Evolutionary conservation across 2,113 vertebrate species (phyloP), one percentile per base, ranked within the genome.

Genomic region (Strigops habroptila): DNA sequence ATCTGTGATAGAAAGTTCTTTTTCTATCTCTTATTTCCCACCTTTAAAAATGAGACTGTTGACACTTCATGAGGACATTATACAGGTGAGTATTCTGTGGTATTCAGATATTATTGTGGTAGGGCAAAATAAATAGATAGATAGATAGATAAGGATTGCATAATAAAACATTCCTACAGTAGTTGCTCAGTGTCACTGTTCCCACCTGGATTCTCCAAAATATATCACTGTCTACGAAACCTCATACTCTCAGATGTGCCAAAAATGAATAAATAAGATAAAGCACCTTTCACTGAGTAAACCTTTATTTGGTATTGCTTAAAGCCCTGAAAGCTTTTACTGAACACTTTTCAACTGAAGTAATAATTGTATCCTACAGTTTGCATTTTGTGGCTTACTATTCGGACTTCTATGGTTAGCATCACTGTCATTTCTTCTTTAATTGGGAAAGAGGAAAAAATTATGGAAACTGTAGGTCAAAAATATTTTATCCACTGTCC

Each of bases 191-290:
- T 35, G 75, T 39, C 55, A 60, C 51, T 57, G 41, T 81, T 96
- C 33, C 25, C 37, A 83, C 8, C 7, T 71, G 43, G 14, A 67
- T 92, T 88, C 43, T 60, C 53, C 31, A 84, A 94, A 92, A 83
- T 82, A 15, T 5, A 88, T 74, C 37, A 55, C 23, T 91, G 27
- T 86, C 82, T 90, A 35, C 18, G 80, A 86, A 88, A 93, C 53
- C 76, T 92, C 60, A 48, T 78, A 33, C 8, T 83, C 13, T 77
- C 0, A 4, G 46, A 81, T 43, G 18, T 83, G 18, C 9, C 64
- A 90, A 92, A 92, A 35, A 93, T 60, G 18, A 93, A 86, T 78
- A 89, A 92, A 79, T 68, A 76, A 52, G 63, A 90, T n/a, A 52
- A 90, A 91, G 12, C n/a, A 37, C 13, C 10, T 74, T 77, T 80